These are phyloP conservation scores for Ammodramus savannarum DNA, from an alignment of 2,113 vertebrate genomes.

Conservation along the genomic window DNA sequence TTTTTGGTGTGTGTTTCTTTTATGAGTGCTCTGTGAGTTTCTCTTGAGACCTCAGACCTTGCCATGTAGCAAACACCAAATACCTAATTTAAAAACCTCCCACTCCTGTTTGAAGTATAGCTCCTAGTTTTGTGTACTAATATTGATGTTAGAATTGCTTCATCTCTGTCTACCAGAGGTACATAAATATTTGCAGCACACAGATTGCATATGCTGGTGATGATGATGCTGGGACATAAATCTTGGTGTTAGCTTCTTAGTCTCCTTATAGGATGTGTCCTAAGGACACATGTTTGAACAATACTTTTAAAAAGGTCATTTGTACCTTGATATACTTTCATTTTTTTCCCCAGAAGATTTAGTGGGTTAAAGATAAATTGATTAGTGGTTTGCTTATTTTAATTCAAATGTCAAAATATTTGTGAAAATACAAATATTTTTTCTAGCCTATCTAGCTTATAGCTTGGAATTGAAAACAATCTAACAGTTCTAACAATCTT, in stretches of 20 bases:
- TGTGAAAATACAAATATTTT: not conserved
- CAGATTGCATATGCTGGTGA: not conserved
- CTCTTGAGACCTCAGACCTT: not conserved
- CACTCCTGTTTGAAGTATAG: not conserved
- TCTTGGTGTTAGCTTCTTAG: not conserved
- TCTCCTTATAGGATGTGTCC: not conserved
- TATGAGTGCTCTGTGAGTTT: not conserved
- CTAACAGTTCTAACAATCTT: not conserved
- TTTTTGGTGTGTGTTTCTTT: not conserved
- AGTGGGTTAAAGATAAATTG: not conserved
- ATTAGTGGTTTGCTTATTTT: not conserved
- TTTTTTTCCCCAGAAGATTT: accelerated
- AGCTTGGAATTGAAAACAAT: not conserved
- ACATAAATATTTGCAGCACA: not conserved
- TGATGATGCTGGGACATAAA: not conserved
- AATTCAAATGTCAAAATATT: not conserved
- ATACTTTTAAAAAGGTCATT: not conserved
- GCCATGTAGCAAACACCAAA: not conserved
- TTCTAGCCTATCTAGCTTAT: not conserved
- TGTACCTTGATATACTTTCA: not conserved
- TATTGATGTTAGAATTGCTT: not conserved
- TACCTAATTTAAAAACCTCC: not conserved
- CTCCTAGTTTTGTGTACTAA: not conserved
- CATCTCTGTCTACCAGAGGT: not conserved
- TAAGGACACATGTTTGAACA: not conserved